Percentiles rank a stretch among this genome's conserved stretches.
Conservation (phyloP, 1,140 invertebrate genomes). For the Aleiodes sp. region DNA sequence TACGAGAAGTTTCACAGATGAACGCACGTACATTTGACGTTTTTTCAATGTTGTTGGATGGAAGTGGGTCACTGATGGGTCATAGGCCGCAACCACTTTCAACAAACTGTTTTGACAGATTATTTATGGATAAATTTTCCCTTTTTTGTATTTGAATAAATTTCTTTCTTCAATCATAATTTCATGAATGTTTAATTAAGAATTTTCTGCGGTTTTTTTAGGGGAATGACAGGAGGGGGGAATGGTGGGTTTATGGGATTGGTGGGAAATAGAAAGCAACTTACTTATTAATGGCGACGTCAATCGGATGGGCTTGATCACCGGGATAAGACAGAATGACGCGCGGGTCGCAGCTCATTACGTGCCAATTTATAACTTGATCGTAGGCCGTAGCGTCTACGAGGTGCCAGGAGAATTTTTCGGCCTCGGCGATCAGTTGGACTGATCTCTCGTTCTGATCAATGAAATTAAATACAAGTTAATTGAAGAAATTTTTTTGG, state of each 20-base stretch:
- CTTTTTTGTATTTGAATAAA: too few relatives aligned
- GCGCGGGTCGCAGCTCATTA: conserved; percentile 78
- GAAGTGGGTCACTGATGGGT: conserved; percentile 55
- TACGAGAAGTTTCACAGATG: conserved; percentile 69
- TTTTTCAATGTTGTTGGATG: conserved; percentile 69
- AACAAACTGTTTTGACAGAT: conserved; percentile 64
- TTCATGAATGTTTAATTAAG: neutral
- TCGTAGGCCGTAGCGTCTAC: conserved; percentile 75
- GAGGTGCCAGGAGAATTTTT: conserved; percentile 76
- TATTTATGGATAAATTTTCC: too few relatives aligned
- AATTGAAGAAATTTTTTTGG: too few relatives aligned
- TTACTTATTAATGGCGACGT: conserved; percentile 67
- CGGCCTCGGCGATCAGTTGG: conserved; percentile 71
- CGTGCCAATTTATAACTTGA: conserved; percentile 79
- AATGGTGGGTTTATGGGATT: neutral
- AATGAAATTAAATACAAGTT: too few relatives aligned
- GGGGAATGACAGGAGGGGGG: neutral
- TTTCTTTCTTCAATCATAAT: conserved; percentile 4
- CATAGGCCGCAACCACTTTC: conserved; percentile 71
- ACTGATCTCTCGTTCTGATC: conserved; percentile 66
- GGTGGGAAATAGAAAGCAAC: conserved; percentile 22
- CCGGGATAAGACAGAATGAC: conserved; percentile 70
- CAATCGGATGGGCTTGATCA: conserved; percentile 63
- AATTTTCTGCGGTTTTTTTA: neutral
- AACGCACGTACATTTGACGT: conserved; percentile 71